Percentiles rank a stretch among this genome's conserved stretches.
Conservation (phyloP, 2,113 vertebrate species). For the Oreochromis spilurus region DNA sequence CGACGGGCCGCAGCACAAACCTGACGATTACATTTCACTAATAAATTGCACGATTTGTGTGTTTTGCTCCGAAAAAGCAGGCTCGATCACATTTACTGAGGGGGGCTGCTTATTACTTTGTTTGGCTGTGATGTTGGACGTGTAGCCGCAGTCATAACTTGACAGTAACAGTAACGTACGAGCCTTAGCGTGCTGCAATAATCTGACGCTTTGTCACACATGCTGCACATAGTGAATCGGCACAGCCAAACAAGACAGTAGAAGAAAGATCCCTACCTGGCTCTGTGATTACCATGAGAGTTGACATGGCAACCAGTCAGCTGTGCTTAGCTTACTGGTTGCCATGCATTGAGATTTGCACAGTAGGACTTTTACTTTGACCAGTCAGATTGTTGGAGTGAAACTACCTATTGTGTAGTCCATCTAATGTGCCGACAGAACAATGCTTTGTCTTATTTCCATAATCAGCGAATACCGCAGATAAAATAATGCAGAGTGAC, state of each 20-base stretch:
- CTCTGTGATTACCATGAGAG: slow-evolving; percentile 14
- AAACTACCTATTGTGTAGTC: slow-evolving; percentile 41
- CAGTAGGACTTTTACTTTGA: slow-evolving; percentile 35
- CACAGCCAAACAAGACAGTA: background rate
- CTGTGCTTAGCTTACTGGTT: slow-evolving; percentile 27
- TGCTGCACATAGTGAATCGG: background rate
- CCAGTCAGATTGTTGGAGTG: slow-evolving; percentile 17
- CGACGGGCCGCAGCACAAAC: background rate
- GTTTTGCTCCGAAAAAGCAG: background rate
- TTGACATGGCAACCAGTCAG: slow-evolving; percentile 49
- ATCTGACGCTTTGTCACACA: background rate
- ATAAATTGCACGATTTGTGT: background rate
- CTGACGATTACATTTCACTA: background rate
- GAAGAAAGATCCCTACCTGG: slow-evolving; percentile 18
- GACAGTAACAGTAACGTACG: background rate
- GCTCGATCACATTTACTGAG: background rate
- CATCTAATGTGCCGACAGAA: background rate
- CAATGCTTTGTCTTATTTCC: background rate
- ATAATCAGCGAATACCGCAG: background rate
- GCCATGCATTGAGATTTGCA: slow-evolving; percentile 33
- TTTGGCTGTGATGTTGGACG: background rate
- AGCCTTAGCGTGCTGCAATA: background rate
- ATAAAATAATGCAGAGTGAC: background rate
- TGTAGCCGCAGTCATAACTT: background rate
- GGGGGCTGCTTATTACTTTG: background rate